Evolutionary conservation across 2,888 invertebrate genomes (phyloP).

Genomic region (Scaptomyza cyrtandrae): DNA sequence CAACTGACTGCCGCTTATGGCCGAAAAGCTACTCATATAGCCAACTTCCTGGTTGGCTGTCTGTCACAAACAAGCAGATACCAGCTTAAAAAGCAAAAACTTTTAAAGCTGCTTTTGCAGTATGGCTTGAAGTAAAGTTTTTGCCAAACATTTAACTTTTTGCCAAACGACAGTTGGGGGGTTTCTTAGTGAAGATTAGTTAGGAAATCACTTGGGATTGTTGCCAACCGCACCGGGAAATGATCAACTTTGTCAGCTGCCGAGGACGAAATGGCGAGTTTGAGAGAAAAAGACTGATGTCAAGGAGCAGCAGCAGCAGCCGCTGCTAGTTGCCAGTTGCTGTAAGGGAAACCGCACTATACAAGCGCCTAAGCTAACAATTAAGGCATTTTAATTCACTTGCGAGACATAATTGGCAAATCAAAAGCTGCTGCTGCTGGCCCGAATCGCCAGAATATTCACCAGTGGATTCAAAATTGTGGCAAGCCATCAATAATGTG

Average conservation of each 20-base stretch:
- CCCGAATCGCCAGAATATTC: conserved; percentile 11
- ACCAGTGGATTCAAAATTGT: conserved; percentile 39
- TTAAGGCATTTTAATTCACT: conserved; percentile 75
- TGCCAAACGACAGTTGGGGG: conserved; percentile 1
- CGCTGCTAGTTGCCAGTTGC: not conserved
- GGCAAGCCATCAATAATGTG: conserved; percentile 48
- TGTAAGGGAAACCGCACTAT: conserved; percentile 37
- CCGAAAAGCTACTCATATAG: not conserved
- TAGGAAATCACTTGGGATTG: conserved; percentile 5
- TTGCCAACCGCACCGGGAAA: conserved; percentile 27
- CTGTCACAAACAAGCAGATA: conserved; percentile 10
- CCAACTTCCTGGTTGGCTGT: not conserved
- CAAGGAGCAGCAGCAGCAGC: conserved; percentile 33
- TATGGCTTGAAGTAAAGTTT: conserved; percentile 42
- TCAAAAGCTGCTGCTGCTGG: conserved; percentile 29
- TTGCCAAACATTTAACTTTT: conserved; percentile 49
- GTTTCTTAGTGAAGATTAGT: not conserved
- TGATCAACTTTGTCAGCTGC: conserved; percentile 57
- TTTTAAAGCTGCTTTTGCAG: conserved; percentile 51
- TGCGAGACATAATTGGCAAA: conserved; percentile 62
- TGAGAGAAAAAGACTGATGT: conserved; percentile 28
- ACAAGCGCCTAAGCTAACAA: conserved; percentile 62
- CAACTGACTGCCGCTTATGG: conserved; percentile 29
- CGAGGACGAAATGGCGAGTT: not conserved
- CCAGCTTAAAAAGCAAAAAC: conserved; percentile 32